Conservation (phyloP, 2,113 vertebrate genomes). For the Oreochromis aureus region DNA sequence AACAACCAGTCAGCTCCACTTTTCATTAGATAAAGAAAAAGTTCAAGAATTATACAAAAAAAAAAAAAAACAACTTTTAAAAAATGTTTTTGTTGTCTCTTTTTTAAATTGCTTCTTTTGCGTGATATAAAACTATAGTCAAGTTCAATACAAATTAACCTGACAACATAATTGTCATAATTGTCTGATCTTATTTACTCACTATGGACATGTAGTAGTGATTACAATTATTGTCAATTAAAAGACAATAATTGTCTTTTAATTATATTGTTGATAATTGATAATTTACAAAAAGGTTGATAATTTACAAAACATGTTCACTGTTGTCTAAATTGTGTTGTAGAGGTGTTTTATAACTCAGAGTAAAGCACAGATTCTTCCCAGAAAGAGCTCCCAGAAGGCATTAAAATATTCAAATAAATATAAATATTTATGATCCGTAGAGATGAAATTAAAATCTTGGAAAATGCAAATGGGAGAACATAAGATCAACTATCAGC, state of each 20-base stretch:
- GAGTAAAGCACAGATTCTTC: neutral
- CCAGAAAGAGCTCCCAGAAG: neutral
- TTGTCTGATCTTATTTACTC: neutral
- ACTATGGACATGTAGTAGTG: neutral
- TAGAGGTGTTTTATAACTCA: neutral
- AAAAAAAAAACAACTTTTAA: neutral
- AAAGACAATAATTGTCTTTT: neutral
- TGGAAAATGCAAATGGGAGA: neutral
- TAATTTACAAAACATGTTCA: neutral
- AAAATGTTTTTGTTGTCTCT: neutral
- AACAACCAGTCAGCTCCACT: neutral
- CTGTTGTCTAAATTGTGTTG: neutral
- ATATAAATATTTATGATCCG: neutral
- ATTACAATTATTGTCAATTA: too few relatives aligned
- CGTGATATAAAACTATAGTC: neutral
- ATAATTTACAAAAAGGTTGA: neutral
- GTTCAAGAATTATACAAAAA: neutral
- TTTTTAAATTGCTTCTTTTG: neutral
- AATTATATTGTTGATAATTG: neutral
- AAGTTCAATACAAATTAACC: neutral
- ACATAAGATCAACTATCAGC: neutral
- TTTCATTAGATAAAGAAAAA: neutral
- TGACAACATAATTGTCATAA: neutral
- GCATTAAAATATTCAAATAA: neutral
- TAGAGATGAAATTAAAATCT: neutral